Base-by-base conservation (phyloP, 1,140 invertebrate species). In the Cyclargus thomasi region DNA sequence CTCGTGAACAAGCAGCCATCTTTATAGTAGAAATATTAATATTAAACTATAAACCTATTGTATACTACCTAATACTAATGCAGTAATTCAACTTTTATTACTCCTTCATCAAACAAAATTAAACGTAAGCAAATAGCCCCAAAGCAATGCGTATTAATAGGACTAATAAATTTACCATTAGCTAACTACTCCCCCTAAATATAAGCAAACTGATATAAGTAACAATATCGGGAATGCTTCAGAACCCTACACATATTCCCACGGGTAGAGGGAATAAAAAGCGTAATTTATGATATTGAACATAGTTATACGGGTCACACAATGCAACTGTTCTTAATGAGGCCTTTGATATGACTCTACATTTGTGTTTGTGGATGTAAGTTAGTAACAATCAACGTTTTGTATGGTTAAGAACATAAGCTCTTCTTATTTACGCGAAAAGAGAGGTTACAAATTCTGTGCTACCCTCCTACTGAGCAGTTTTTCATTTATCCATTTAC, bases 281-380 rank as follows among this genome's bases (percentile, higher is more conserved):
- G 20, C 18, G 53, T 55, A 55, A 55, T 55, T 55, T 55, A 55
- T 55, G 53, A 55, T 55, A 55, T 55, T 59, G 18, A 20, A 59
- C 18, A 21, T 59, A 59, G 55, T 59, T 59, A 59, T 59, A 21
- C 55, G 55, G 55, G 55, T 21, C 18, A 11, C 18, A 18, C 8
- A 20, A 57, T 55, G 53, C 55, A 59, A 47, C 39, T 47, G 39
- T 47, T 47, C 39, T 47, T 47, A 47, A 47, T 47, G 39, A 47
- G 39, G 39, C 39, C 39, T 47, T 47, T 47, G 39, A 47, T 47
- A 47, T 14, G 39, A 47, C 10, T 47, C 1, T 16, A 47, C 39
- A 47, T 47, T 47, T 47, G 39, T 47, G 39, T 47, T 47, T 47
- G 10, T 47, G 14, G 39, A 47, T 47, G 14, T 47, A 16, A 47